Evolutionary conservation across 1,140 invertebrate species (phyloP).

Genomic region (Amphibalanus amphitrite): DNA sequence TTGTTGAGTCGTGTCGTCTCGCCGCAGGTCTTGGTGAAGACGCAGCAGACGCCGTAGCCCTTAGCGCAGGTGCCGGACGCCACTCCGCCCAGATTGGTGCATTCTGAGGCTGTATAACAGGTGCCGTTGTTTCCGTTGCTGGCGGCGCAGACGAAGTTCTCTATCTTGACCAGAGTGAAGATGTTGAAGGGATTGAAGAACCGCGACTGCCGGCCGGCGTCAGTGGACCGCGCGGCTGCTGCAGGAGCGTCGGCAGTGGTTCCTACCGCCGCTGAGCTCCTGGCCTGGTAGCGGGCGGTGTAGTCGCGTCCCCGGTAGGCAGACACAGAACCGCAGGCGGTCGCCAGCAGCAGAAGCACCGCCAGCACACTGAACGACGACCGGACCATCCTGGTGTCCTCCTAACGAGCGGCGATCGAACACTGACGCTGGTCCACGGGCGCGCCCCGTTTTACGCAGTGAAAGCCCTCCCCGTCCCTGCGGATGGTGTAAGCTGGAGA

Average conservation of each 20-base stretch:
- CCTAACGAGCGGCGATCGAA: too few species aligned
- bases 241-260: too few species aligned
- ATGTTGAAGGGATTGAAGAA: not conserved
- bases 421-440: not conserved
- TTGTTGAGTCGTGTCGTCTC: not conserved
- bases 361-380: not conserved
- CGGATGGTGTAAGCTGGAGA: too few species aligned
- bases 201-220: not conserved
- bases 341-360: not conserved
- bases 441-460: not conserved
- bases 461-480: not conserved
- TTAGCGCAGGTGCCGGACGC: conserved; percentile 19
- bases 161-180: not conserved
- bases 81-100: conserved; percentile 18
- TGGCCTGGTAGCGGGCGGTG: not conserved
- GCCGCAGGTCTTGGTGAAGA: conserved; percentile 6
- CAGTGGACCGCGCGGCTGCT: not conserved
- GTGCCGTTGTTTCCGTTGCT: conserved; percentile 36
- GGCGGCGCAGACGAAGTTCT: not conserved
- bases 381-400: not conserved
- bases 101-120: conserved; percentile 37
- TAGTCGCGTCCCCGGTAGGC: not conserved
- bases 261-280: too few species aligned
- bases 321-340: too few species aligned
- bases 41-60: conserved; percentile 23